These are phyloP conservation scores for Drosophila mojavensis DNA, from an alignment of 1,140 invertebrate species.

Conservation along the genomic window DNA sequence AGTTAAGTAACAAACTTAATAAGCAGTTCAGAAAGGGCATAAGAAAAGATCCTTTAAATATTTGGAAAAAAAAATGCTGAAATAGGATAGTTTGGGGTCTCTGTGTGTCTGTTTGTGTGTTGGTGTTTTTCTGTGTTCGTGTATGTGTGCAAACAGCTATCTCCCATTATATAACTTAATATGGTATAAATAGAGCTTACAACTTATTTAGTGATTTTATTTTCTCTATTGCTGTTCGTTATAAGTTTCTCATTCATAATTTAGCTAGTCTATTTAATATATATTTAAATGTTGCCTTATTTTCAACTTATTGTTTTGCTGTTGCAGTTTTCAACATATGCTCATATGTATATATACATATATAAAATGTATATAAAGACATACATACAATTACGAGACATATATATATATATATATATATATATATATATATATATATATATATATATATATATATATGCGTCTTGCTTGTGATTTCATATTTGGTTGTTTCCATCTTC, in stretches of 20 bases:
- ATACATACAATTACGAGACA: background rate
- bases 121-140: background rate
- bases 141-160: constrained; percentile 26
- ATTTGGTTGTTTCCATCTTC: constrained; percentile 59
- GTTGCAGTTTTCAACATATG: constrained; percentile 49
- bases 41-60: constrained; percentile 18
- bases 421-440: background rate
- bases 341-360: too few species aligned
- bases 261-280: constrained; percentile 73
- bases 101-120: background rate
- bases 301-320: constrained; percentile 77
- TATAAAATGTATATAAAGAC: too few species aligned
- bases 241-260: constrained; percentile 54
- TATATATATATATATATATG: background rate
- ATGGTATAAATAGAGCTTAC: constrained; percentile 71
- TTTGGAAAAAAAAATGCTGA: constrained; percentile 25
- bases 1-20: constrained; percentile 61
- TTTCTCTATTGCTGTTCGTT: constrained; percentile 43
- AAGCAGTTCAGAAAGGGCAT: constrained; percentile 23
- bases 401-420: background rate
- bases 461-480: constrained; percentile 52
- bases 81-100: background rate
- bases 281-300: constrained; percentile 71
- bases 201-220: constrained; percentile 66
- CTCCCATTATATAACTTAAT: constrained; percentile 40